Conservation (phyloP, 2,888 invertebrate species). For the Nemotelus pantherinus region DNA sequence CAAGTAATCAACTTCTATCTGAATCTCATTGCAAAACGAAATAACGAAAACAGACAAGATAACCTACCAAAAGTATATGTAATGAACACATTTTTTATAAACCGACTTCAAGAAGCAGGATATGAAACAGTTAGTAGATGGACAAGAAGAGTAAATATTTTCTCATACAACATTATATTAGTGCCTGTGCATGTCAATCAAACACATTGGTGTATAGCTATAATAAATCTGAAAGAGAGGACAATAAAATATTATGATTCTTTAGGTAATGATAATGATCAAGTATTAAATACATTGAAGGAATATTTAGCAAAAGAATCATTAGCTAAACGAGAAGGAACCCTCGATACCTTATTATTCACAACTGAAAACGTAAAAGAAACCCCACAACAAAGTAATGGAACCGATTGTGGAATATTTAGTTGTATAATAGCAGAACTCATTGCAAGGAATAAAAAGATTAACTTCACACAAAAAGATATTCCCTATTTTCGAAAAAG, state of each 20-base stretch:
- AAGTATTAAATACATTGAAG: neutral
- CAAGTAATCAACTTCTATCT: neutral
- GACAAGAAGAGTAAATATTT: constrained; percentile 12
- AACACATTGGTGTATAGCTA: neutral
- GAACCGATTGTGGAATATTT: too few species aligned
- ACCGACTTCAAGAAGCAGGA: neutral
- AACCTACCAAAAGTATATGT: neutral
- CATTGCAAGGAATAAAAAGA: too few species aligned
- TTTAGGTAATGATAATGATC: neutral
- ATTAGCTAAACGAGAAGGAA: neutral
- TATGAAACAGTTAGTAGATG: neutral
- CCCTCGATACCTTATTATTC: too few species aligned
- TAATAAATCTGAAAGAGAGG: neutral
- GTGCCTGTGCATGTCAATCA: constrained; percentile 1
- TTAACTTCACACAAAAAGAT: too few species aligned
- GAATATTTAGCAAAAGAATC: neutral
- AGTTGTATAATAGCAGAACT: too few species aligned
- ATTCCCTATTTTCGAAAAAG: too few species aligned
- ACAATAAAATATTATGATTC: constrained; percentile 13
- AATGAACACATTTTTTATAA: constrained; percentile 3
- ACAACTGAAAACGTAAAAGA: neutral
- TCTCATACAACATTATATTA: neutral
- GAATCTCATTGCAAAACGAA: neutral
- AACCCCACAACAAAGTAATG: too few species aligned
- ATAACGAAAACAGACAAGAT: neutral